Percentiles rank a stretch among this genome's conserved stretches.
These are phyloP conservation scores for Nephrotoma flavescens DNA, from an alignment of 2,888 invertebrate species.

Conservation along the genomic window DNA sequence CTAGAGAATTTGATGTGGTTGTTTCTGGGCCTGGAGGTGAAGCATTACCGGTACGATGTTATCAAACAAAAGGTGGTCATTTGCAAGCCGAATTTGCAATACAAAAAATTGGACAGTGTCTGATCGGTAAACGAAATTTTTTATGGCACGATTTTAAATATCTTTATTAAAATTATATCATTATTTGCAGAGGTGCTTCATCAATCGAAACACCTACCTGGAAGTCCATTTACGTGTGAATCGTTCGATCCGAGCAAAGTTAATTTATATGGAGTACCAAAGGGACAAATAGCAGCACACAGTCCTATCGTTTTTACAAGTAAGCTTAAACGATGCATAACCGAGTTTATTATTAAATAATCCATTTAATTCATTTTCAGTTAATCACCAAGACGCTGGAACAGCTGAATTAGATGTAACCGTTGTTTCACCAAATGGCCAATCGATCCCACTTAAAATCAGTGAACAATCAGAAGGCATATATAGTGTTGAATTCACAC, in stretches of 20 bases:
- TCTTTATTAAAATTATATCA: background rate
- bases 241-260: constrained; percentile 80
- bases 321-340: constrained; percentile 28
- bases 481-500: constrained; percentile 68
- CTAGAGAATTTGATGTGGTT: constrained; percentile 82
- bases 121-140: constrained; percentile 38
- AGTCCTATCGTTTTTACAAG: constrained; percentile 70
- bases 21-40: constrained; percentile 67
- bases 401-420: constrained; percentile 75
- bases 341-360: background rate
- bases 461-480: constrained; percentile 50
- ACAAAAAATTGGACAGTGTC: constrained; percentile 54
- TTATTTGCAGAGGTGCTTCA: constrained; percentile 63
- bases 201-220: constrained; percentile 75
- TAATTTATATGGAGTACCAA: constrained; percentile 58
- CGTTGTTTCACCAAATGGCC: constrained; percentile 75
- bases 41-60: constrained; percentile 80
- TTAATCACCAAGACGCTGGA: constrained; percentile 67
- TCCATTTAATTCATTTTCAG: constrained; percentile 30
- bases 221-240: constrained; percentile 88
- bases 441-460: constrained; percentile 67
- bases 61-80: constrained; percentile 91
- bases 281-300: constrained; percentile 62
- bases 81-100: constrained; percentile 88
- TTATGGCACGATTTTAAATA: background rate